Conservation (phyloP, 2,888 invertebrate species). For the Candidula unifasciata region DNA sequence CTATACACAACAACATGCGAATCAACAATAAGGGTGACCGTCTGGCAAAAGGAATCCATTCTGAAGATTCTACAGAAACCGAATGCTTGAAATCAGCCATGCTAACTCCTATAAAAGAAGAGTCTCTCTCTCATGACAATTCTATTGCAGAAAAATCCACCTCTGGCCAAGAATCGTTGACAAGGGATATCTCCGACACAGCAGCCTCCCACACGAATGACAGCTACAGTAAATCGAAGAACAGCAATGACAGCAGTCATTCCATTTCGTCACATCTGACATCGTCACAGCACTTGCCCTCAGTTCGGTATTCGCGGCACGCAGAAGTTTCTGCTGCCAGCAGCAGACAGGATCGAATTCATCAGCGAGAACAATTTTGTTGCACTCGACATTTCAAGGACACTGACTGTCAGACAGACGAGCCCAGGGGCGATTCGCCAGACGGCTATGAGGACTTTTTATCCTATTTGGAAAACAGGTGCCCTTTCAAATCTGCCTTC, state of each 20-base stretch:
- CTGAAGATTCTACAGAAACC: background rate
- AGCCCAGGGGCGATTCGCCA: background rate
- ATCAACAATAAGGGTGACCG: background rate
- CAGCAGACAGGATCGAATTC: no score
- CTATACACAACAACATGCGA: background rate
- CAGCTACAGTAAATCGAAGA: background rate
- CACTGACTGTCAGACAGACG: background rate
- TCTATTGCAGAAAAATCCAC: background rate
- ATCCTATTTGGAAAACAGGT: conserved; percentile 1
- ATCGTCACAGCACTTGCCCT: no score
- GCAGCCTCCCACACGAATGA: background rate
- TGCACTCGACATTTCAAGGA: background rate
- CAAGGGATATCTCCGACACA: background rate
- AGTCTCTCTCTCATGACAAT: background rate
- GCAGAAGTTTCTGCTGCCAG: no score
- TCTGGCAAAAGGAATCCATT: background rate
- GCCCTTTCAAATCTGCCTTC: conserved; percentile 18
- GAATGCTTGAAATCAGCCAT: background rate
- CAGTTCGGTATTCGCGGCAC: no score
- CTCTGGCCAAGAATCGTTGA: background rate
- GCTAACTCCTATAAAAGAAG: conserved; percentile 9
- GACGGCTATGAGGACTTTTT: background rate
- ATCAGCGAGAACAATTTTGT: background rate
- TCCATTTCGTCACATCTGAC: no score
- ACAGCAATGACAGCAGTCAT: no score